Evolutionary conservation across 1,140 invertebrate genomes (phyloP).

Genomic region (Danaus melanippus): DNA sequence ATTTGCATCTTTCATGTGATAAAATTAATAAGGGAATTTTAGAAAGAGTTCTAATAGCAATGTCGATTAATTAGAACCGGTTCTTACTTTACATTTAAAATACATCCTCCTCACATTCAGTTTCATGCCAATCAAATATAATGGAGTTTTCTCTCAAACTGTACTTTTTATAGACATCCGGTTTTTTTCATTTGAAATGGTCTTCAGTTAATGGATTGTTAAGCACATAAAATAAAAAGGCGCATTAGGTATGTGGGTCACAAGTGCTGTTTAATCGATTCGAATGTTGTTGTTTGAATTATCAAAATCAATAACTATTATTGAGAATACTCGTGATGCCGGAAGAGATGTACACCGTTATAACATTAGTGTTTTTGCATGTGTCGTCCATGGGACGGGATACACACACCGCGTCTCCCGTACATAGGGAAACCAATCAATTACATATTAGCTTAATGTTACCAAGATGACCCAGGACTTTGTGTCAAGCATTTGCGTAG

Average conservation of each 20-base stretch:
- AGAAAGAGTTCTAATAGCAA: no score
- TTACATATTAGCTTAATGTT: constrained; percentile 69
- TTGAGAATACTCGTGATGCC: constrained; percentile 25
- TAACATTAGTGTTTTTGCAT: constrained; percentile 66
- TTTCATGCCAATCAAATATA: neutral
- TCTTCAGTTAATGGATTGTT: constrained; percentile 7
- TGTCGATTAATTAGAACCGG: no score
- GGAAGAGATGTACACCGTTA: constrained; percentile 54
- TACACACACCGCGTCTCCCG: constrained; percentile 33
- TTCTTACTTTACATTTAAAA: no score
- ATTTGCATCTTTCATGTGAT: no score
- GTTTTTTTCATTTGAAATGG: constrained; percentile 9
- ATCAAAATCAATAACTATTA: constrained; percentile 28
- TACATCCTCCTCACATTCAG: no score
- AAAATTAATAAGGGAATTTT: no score
- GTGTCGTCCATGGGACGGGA: constrained; percentile 55
- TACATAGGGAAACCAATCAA: constrained; percentile 60
- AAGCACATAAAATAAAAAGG: constrained; percentile 1
- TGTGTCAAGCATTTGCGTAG: constrained; percentile 43
- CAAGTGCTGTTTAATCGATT: constrained; percentile 26
- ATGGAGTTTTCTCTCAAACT: constrained; percentile 3
- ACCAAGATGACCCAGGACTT: constrained; percentile 47
- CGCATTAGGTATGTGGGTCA: constrained; percentile 20
- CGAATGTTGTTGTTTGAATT: constrained; percentile 36
- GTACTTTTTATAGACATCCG: constrained; percentile 5